A percentile compares a stretch with the other conserved stretches of the same genome.
Conservation (phyloP, 2,113 vertebrate genomes). For the Gymnarchus niloticus region DNA sequence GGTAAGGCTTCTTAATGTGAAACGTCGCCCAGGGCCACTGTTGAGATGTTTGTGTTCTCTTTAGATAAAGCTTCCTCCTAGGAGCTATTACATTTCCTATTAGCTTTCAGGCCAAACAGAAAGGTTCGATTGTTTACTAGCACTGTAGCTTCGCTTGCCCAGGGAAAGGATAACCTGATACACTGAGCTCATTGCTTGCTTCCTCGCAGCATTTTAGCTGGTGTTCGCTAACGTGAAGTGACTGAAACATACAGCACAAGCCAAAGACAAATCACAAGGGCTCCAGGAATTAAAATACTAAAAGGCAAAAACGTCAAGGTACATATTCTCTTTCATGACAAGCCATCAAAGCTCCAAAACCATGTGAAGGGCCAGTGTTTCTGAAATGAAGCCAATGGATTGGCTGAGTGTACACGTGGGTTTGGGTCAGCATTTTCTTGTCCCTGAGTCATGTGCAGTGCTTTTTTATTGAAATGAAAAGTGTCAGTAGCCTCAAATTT, state of each 20-base stretch:
- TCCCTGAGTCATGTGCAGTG: not conserved
- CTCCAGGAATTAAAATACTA: not conserved
- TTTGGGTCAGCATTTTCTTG: not conserved
- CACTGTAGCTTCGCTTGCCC: not conserved
- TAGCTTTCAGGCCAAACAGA: not conserved
- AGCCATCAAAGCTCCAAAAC: not conserved
- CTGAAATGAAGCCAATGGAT: not conserved
- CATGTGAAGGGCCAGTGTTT: not conserved
- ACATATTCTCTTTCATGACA: not conserved
- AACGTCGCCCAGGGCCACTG: not conserved
- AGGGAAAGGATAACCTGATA: constrained; percentile 2
- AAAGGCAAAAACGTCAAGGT: not conserved
- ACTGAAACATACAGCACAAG: not conserved
- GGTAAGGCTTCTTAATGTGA: constrained; percentile 10
- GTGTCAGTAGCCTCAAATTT: not conserved
- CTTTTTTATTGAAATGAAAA: not conserved
- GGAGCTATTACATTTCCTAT: constrained; percentile 13
- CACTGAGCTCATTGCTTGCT: not conserved
- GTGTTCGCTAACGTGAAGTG: not conserved
- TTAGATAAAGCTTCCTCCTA: constrained; percentile 6
- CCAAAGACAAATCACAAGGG: not conserved
- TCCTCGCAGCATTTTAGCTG: not conserved
- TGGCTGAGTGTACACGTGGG: not conserved
- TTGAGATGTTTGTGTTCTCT: not conserved
- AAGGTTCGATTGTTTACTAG: constrained; percentile 19